These are phyloP conservation scores for Eulithis testata DNA, from an alignment of 2,888 invertebrate species.

Conservation along the genomic window DNA sequence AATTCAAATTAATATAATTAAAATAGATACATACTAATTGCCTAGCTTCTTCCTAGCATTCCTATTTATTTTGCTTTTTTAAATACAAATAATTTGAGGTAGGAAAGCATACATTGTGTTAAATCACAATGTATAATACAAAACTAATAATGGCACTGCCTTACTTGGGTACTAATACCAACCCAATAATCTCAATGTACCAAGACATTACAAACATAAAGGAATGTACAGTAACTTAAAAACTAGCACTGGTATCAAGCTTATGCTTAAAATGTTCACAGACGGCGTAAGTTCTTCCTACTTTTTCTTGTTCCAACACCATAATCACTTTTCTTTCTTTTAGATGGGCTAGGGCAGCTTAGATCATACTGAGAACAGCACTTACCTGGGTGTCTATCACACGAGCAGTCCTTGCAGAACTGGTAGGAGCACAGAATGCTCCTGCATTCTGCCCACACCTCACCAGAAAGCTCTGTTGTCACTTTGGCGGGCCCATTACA, in stretches of 20 bases:
- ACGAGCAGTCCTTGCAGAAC: conserved; percentile 80
- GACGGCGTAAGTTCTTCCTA: conserved; percentile 72
- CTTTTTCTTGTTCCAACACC: conserved; percentile 74
- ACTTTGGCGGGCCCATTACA: conserved; percentile 77
- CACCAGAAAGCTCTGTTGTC: conserved; percentile 69
- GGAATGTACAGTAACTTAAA: conserved; percentile 64
- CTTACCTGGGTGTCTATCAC: conserved; percentile 71
- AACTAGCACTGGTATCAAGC: conserved; percentile 57
- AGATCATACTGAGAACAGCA: conserved; percentile 72
- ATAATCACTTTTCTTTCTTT: conserved; percentile 69
- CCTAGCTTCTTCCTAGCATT: conserved; percentile 29
- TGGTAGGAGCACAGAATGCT: conserved; percentile 76
- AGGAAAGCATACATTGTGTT: conserved; percentile 29
- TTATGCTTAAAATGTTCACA: conserved; percentile 53
- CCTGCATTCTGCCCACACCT: conserved; percentile 83
- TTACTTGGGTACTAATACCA: conserved; percentile 24
- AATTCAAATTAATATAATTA: conserved; percentile 16
- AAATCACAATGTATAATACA: conserved; percentile 29
- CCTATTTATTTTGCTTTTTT: conserved; percentile 35
- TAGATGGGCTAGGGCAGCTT: conserved; percentile 79
- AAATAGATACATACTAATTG: conserved; percentile 20
- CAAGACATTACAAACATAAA: conserved; percentile 46
- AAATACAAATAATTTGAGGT: conserved; percentile 39
- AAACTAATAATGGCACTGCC: conserved; percentile 41
- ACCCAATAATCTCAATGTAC: conserved; percentile 41